Conservation (phyloP, 1,140 invertebrate species). For the Drosophila bocki region DNA sequence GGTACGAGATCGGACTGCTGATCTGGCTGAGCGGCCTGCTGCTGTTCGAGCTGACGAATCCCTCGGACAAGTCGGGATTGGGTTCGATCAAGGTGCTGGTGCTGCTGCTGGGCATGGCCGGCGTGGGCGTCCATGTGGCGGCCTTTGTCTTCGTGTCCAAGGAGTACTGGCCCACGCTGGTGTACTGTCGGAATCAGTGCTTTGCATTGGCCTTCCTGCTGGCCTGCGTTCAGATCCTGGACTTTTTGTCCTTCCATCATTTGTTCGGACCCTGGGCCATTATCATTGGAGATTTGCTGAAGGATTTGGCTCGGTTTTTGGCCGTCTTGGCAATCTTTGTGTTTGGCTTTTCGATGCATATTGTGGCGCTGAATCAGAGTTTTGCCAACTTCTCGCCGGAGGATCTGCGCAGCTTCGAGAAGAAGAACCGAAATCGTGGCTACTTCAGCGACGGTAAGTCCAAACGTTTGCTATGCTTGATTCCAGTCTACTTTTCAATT, state of each 20-base stretch:
- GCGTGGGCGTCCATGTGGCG: constrained; percentile 95
- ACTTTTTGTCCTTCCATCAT: constrained; percentile 99
- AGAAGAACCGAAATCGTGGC: constrained; percentile 84
- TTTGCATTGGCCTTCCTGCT: constrained; percentile 97
- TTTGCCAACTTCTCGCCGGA: constrained; percentile 89
- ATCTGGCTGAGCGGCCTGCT: constrained; percentile 98
- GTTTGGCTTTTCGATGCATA: constrained; percentile 98
- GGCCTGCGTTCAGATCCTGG: constrained; percentile 98
- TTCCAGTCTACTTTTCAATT: constrained; percentile 29
- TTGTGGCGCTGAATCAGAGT: constrained; percentile 97
- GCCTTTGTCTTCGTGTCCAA: constrained; percentile 90
- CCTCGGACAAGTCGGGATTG: constrained; percentile 96
- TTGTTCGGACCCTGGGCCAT: constrained; percentile 99
- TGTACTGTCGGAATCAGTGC: constrained; percentile 98
- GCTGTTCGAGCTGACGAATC: constrained; percentile 98
- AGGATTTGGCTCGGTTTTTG: constrained; percentile 97
- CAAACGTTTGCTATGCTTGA: constrained; percentile 72
- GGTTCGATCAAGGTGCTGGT: constrained; percentile 97
- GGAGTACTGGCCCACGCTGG: constrained; percentile 91
- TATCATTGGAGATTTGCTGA: constrained; percentile 95
- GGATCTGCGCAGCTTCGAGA: constrained; percentile 86
- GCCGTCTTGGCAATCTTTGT: constrained; percentile 99
- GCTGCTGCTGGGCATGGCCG: constrained; percentile 95
- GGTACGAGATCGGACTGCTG: constrained; percentile 98
- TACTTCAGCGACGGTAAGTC: constrained; percentile 92